Percentiles rank a stretch among this genome's conserved stretches.
phyloP scores from a whole-genome alignment of 2,888 invertebrate species.

The Tipula vernalis region DNA sequence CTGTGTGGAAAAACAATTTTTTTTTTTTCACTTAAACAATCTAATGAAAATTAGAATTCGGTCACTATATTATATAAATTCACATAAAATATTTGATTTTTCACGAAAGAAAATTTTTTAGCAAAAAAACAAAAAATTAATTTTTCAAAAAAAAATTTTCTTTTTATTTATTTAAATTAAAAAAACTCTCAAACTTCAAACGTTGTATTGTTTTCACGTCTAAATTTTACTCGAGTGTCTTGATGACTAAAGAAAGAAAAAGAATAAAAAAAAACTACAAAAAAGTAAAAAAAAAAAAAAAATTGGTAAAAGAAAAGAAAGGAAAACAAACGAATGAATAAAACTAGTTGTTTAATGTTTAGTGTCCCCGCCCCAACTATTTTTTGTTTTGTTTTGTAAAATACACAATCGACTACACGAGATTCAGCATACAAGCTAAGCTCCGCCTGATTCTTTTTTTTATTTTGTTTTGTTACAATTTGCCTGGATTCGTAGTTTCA shows the following conservation, averaged over 20 bases:
- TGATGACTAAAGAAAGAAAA: slow-evolving; percentile 9
- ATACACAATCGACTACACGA: too few species aligned
- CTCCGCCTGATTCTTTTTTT: background rate
- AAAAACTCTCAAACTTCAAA: background rate
- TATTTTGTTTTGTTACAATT: background rate
- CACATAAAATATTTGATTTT: background rate
- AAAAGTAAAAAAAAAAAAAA: background rate
- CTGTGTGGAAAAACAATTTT: background rate
- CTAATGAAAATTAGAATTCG: background rate
- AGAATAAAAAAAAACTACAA: background rate
- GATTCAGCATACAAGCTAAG: background rate
- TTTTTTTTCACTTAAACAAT: background rate
- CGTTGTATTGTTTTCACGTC: slow-evolving; percentile 1
- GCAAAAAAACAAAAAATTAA: background rate
- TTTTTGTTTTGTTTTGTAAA: background rate
- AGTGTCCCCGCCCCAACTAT: background rate
- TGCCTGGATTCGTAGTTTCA: background rate
- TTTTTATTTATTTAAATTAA: background rate
- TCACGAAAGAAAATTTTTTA: background rate
- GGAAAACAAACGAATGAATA: background rate
- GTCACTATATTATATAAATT: background rate
- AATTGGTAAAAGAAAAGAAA: background rate
- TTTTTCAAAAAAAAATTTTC: background rate
- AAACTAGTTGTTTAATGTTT: background rate
- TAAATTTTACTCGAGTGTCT: slow-evolving; percentile 7